These are phyloP conservation scores for Hippocampus abdominalis DNA, from an alignment of 2,113 vertebrate genomes.

Conservation along the genomic window DNA sequence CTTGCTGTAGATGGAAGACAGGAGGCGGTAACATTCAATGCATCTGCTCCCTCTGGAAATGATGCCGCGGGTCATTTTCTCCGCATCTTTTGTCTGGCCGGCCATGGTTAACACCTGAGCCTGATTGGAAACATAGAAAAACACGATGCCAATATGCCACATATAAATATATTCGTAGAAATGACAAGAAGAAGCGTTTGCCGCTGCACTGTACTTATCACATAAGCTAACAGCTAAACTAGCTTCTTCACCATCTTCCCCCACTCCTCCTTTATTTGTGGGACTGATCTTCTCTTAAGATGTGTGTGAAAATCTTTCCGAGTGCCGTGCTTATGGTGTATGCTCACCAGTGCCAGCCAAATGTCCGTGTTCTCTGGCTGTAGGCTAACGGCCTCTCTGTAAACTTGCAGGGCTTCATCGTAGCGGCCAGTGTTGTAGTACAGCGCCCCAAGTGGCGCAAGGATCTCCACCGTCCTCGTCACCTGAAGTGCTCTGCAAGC, in stretches of 20 bases:
- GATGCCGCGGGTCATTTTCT: conserved; percentile 81
- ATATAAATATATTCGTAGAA: too few species aligned
- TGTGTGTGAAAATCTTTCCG: background rate
- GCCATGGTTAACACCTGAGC: conserved; percentile 90
- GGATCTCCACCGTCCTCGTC: conserved; percentile 81
- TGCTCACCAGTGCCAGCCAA: conserved; percentile 86
- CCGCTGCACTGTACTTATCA: background rate
- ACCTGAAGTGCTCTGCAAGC: conserved; percentile 79
- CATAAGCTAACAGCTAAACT: too few species aligned
- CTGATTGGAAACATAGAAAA: conserved; percentile 55
- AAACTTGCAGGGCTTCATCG: conserved; percentile 84
- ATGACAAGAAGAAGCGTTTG: background rate
- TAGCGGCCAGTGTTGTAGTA: conserved; percentile 94
- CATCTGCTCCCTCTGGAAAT: conserved; percentile 76
- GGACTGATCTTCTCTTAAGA: background rate
- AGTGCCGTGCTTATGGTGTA: background rate
- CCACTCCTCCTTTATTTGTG: background rate
- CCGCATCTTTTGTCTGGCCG: conserved; percentile 78
- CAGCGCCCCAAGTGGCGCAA: conserved; percentile 88
- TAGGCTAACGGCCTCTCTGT: conserved; percentile 79
- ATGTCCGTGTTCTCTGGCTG: conserved; percentile 83
- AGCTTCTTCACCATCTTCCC: too few species aligned
- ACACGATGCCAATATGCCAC: background rate
- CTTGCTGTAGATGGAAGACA: conserved; percentile 93
- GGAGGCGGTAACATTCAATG: conserved; percentile 89